Conservation (phyloP, 2,888 invertebrate genomes). For the Euplexia lucipara region DNA sequence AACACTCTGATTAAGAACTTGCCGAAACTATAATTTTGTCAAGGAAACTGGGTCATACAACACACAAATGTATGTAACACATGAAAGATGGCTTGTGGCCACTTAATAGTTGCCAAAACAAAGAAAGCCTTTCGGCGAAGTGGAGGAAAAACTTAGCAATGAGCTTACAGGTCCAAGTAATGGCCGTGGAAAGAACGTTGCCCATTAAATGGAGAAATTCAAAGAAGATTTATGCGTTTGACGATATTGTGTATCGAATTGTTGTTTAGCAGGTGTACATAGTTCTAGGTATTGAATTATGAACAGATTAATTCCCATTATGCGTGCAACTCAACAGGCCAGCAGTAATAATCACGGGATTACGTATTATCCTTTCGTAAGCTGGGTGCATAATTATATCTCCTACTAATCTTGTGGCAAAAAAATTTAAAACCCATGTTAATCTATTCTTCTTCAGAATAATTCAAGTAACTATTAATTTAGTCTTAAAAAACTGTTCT, state of each 20-base stretch:
- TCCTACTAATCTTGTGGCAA: background rate
- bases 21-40: constrained; percentile 50
- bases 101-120: constrained; percentile 64
- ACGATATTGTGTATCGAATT: constrained; percentile 16
- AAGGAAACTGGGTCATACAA: constrained; percentile 39
- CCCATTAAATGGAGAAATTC: constrained; percentile 42
- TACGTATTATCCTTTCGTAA: constrained; percentile 7
- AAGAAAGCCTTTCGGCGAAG: constrained; percentile 44
- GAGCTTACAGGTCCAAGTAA: constrained; percentile 49
- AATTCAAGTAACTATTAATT: constrained; percentile 3
- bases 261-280: background rate
- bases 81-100: constrained; percentile 39
- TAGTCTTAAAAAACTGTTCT: constrained; percentile 7
- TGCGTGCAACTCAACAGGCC: background rate
- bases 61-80: constrained; percentile 33
- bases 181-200: constrained; percentile 25
- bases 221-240: constrained; percentile 7
- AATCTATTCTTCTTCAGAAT: background rate
- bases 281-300: background rate
- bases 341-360: constrained; percentile 22
- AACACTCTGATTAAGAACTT: constrained; percentile 53
- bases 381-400: constrained; percentile 4
- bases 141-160: constrained; percentile 53
- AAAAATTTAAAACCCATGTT: background rate
- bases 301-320: constrained; percentile 7